Conservation (phyloP, 2,113 vertebrate species). For the Psophia crepitans region DNA sequence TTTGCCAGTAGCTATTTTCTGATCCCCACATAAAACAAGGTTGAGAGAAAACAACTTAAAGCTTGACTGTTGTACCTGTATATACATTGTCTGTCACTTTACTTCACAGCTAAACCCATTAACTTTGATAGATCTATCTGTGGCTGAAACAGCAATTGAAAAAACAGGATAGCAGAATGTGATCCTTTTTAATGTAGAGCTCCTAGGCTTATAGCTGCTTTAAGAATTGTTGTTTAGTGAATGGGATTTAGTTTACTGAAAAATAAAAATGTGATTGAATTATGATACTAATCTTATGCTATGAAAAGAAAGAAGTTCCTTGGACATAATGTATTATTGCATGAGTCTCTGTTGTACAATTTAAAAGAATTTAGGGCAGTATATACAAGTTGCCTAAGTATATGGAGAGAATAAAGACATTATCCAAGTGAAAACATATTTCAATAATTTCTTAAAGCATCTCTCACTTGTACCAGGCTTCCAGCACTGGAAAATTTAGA, state of each 20-base stretch:
- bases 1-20: not conserved
- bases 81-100: not conserved
- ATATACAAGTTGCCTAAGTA: not conserved
- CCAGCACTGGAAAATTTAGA: not conserved
- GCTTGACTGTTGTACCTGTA: not conserved
- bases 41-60: not conserved
- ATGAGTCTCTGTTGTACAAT: not conserved
- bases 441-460: not conserved
- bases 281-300: conserved; percentile 40
- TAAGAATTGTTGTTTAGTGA: conserved; percentile 36
- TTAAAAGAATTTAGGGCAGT: not conserved
- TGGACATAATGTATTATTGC: not conserved
- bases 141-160: not conserved
- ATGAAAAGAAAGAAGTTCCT: conserved; percentile 36
- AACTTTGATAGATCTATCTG: not conserved
- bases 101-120: not conserved
- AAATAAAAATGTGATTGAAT: conserved; percentile 4
- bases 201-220: not conserved
- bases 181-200: not conserved
- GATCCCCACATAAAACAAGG: not conserved
- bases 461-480: not conserved
- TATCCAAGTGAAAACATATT: not conserved
- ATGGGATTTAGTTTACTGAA: conserved; percentile 20
- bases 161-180: not conserved
- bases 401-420: not conserved